Base-by-base conservation (phyloP, 2,797 vertebrate genomes). In the Gymnodraco acuticeps region DNA sequence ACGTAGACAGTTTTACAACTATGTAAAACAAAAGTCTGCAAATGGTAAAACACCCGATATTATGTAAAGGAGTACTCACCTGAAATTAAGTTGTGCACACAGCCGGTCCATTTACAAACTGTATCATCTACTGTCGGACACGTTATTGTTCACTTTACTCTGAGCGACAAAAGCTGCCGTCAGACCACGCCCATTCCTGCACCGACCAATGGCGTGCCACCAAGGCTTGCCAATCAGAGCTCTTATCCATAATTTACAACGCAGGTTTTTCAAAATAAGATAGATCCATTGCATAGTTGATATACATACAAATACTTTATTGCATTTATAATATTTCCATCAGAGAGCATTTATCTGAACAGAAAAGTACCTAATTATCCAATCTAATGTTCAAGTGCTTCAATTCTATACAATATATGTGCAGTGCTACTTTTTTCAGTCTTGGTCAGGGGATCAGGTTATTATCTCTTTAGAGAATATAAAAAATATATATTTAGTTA, bases 321-420 rank as follows among this genome's bases (percentile, higher is more conserved):
- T 46, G 27, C 51, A 77, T 59, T 47, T 52, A 3, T 12, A 71
- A 12, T 16, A 62, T 48, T 53, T 64, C 6, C 42, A 66, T 59
- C 51, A 68, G 23, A 71, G 17, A 38, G 10, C 20, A 65, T 70
- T 51, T 53, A 63, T 61, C 3, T 64, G 14, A 62, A 56, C 27
- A 63, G 58, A 10, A 62, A 70, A 81, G 89, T 91, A 91, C 87
- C 78, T 73, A 16, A 77, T 73, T 68, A 0, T 45, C 62, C 27
- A 42, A 65, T 63, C 14, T 20, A 56, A 70, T 55, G 38, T 80
- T 87, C 61, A 85, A 80, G 69, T 76, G 63, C 63, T 67, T 71
- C 3, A 45, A 48, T 63, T 64, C 3, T 3, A 64, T 53, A 33
- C 10, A 82, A 33, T 0, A 59, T 64, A n/a, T 41, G 13, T 69